Base-by-base conservation (phyloP, 1,140 invertebrate genomes). In the Eupristina koningsbergeri region DNA sequence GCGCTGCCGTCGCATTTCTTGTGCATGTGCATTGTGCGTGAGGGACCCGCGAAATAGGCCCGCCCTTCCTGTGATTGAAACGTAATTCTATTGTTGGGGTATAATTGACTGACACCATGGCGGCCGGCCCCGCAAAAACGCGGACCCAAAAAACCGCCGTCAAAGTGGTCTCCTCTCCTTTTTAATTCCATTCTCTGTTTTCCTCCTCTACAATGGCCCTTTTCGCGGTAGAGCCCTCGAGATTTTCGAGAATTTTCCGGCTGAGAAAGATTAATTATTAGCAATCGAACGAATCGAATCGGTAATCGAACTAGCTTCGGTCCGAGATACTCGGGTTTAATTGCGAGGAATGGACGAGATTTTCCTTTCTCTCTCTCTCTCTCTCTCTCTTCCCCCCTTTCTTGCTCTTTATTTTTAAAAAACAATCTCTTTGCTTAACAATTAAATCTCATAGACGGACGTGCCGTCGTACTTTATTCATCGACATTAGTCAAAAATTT, bases 191-290 rank as follows among this genome's bases (percentile, higher is more conserved):
- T 29, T 15, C n/a, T 47, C 19, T 2, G 47, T 17, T 50, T 50
- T 50, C 47, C 47, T 9, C 47, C 2, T 50, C 8, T 2, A 50
- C 17, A 50, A 17, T n/a, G 17, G 47, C 47, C 47, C 2, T 36
- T 41, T 31, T 22, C 75, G 0, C 50, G 50, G n/a, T n/a, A 53
- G 50, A 17, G 3, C 9, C 29, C 39, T 58, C n/a, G n/a, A n/a
- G n/a, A n/a, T n/a, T n/a, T n/a, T n/a, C n/a, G n/a, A n/a, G n/a
- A n/a, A n/a, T n/a, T n/a, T n/a, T n/a, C n/a, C n/a, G n/a, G n/a
- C n/a, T n/a, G n/a, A n/a, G n/a, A n/a, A n/a, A n/a, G n/a, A 89
- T 90, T 89, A 91, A 90, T 91, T 91, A 91, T 90, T 91, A 91
- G 89, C 89, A 87, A n/a, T n/a, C n/a, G n/a, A n/a, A n/a, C n/a